phyloP scores from a whole-genome alignment of 1,140 invertebrate genomes.

The Diorhabda elongata region DNA sequence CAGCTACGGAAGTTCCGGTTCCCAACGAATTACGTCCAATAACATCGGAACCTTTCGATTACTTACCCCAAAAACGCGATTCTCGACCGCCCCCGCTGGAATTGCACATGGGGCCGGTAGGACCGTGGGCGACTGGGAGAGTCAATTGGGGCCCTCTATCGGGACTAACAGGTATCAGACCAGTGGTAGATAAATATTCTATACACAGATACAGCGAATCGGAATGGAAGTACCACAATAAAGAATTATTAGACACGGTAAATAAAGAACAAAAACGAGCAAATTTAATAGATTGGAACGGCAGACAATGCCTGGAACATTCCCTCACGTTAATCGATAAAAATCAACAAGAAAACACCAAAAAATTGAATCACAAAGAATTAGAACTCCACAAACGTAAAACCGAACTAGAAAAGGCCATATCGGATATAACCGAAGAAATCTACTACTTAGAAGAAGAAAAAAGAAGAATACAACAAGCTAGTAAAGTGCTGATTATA shows the following conservation, averaged over 20 bases:
- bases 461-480: slow-evolving; percentile 58
- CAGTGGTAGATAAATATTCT: slow-evolving; percentile 68
- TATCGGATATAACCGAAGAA: slow-evolving; percentile 62
- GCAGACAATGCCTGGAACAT: slow-evolving; percentile 55
- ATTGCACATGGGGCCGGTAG: slow-evolving; percentile 51
- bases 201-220: slow-evolving; percentile 62
- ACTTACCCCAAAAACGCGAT: slow-evolving; percentile 55
- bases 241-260: slow-evolving; percentile 53
- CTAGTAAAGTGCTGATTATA: slow-evolving; percentile 57
- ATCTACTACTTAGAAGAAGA: slow-evolving; percentile 62
- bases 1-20: slow-evolving; percentile 13
- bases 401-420: slow-evolving; percentile 61
- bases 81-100: slow-evolving; percentile 41
- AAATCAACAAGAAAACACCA: slow-evolving; percentile 61
- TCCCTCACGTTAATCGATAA: slow-evolving; percentile 60
- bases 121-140: slow-evolving; percentile 64
- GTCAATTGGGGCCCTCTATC: slow-evolving; percentile 64
- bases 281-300: slow-evolving; percentile 49
- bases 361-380: slow-evolving; percentile 56
- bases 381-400: slow-evolving; percentile 64
- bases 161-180: slow-evolving; percentile 63
- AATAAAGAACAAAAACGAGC: slow-evolving; percentile 41
- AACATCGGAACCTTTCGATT: slow-evolving; percentile 34
- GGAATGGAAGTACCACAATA: slow-evolving; percentile 65
- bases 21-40: slow-evolving; percentile 28